phyloP scores from a whole-genome alignment of 2,888 invertebrate species.

The Sthenelais limicola region DNA sequence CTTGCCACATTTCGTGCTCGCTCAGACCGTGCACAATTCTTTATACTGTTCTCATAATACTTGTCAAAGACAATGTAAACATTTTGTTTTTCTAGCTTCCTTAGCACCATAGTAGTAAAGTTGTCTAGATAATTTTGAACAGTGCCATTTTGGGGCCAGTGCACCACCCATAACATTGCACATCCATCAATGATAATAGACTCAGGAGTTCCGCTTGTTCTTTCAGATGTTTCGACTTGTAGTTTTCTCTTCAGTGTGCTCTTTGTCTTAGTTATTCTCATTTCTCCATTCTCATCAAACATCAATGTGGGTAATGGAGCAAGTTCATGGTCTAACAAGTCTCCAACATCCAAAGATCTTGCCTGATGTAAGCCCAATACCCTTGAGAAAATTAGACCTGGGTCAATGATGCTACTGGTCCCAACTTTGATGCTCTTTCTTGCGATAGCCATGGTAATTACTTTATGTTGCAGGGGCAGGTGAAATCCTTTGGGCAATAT shows the following conservation, averaged over 20 bases:
- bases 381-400: constrained; percentile 43
- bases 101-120: not conserved
- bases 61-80: not conserved
- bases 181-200: constrained; percentile 39
- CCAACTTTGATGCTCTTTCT: constrained; percentile 30
- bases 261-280: constrained; percentile 41
- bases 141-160: constrained; percentile 20
- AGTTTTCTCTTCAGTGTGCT: constrained; percentile 40
- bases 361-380: constrained; percentile 39
- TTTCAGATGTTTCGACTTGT: constrained; percentile 39
- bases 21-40: not conserved
- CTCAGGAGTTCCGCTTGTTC: constrained; percentile 3
- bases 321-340: constrained; percentile 33
- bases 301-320: constrained; percentile 41
- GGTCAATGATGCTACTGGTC: constrained; percentile 36
- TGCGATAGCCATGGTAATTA: constrained; percentile 36
- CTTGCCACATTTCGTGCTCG: too few relatives aligned
- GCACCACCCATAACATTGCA: constrained; percentile 40
- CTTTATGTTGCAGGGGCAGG: constrained; percentile 12
- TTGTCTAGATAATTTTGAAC: not conserved
- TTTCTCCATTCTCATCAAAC: constrained; percentile 42
- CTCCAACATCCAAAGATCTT: constrained; percentile 28
- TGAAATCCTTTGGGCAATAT: constrained; percentile 34
- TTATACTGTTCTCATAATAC: not conserved
- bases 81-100: not conserved